A percentile compares a stretch with the other conserved stretches of the same genome.
phyloP scores from a whole-genome alignment of 2,113 vertebrate species.

The Hemicordylus capensis region DNA sequence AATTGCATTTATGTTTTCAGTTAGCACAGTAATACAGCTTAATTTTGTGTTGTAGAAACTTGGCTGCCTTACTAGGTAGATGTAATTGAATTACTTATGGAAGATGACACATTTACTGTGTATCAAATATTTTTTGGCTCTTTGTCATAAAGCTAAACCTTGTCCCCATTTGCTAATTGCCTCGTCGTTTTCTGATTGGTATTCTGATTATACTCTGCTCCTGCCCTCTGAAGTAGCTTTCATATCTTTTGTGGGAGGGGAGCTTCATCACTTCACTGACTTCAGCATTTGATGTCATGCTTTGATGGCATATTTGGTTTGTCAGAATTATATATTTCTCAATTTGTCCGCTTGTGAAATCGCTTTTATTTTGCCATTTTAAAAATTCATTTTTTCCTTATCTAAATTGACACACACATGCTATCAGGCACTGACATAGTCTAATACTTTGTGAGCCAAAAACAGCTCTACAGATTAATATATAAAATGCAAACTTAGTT shows the following conservation, averaged over 20 bases:
- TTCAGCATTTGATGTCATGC: constrained; percentile 12
- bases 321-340: not conserved
- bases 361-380: constrained; percentile 37
- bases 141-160: constrained; percentile 19
- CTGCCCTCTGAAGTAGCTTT: constrained; percentile 4
- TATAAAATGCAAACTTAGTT: not conserved
- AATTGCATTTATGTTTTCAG: constrained; percentile 17
- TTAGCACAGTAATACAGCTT: not conserved
- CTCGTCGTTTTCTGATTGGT: constrained; percentile 1
- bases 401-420: constrained; percentile 11
- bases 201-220: not conserved
- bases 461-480: not conserved
- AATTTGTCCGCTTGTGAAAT: constrained; percentile 8
- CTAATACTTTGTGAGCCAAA: constrained; percentile 8
- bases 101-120: constrained; percentile 12
- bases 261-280: constrained; percentile 3
- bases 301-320: constrained; percentile 10
- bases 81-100: constrained; percentile 18
- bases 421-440: constrained; percentile 4
- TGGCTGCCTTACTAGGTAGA: not conserved
- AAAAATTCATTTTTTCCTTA: constrained; percentile 31
- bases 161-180: constrained; percentile 18
- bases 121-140: constrained; percentile 12
- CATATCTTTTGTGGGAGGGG: not conserved
- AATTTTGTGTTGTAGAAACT: constrained; percentile 12